Evolutionary conservation across 1,140 invertebrate genomes (phyloP).

Genomic region (Pogonognathellus flavescens): DNA sequence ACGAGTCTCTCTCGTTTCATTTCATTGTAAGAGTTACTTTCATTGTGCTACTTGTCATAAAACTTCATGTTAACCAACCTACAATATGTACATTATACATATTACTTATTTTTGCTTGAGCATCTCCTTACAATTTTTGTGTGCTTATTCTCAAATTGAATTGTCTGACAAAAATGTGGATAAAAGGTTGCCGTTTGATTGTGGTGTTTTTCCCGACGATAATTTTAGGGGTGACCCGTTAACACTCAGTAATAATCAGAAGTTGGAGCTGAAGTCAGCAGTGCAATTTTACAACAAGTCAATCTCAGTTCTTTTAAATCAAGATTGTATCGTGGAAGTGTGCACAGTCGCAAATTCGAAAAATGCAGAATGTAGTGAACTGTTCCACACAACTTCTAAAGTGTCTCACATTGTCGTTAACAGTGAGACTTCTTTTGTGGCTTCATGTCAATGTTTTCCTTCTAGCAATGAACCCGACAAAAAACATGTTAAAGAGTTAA

Average conservation of each 20-base stretch:
- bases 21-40: background rate
- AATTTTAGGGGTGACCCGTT: conserved; percentile 4
- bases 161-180: background rate
- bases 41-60: background rate
- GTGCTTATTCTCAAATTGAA: background rate
- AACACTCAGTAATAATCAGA: background rate
- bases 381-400: background rate
- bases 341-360: background rate
- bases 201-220: background rate
- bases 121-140: background rate
- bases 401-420: background rate
- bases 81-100: background rate
- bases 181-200: background rate
- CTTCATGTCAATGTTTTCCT: background rate
- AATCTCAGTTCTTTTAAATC: background rate
- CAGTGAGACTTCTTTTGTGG: background rate
- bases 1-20: background rate
- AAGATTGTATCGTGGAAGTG: background rate
- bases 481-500: background rate
- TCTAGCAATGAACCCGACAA: background rate
- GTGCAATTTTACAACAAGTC: background rate
- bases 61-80: background rate
- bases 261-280: background rate
- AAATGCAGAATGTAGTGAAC: background rate
- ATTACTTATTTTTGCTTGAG: background rate